phyloP scores from a whole-genome alignment of 2,888 invertebrate genomes.

The Microctonus aethiopoides region DNA sequence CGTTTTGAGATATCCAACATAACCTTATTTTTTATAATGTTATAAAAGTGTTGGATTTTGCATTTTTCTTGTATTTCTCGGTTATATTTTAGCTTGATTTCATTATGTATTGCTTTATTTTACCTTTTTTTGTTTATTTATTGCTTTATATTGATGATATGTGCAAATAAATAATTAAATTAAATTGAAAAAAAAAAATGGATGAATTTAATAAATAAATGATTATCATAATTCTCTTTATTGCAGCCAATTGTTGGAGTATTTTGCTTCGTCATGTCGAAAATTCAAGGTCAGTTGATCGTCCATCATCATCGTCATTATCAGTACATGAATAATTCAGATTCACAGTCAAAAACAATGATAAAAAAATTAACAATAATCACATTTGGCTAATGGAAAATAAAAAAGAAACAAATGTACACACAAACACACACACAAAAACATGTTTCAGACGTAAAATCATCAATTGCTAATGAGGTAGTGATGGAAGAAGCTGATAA shows the following conservation, averaged over 20 bases:
- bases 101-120: too few relatives aligned
- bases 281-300: conserved; percentile 58
- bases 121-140: too few relatives aligned
- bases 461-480: neutral
- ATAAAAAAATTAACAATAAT: neutral
- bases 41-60: too few relatives aligned
- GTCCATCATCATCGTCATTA: neutral
- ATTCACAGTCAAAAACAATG: neutral
- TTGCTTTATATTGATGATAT: too few relatives aligned
- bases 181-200: conserved; percentile 1
- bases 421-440: neutral
- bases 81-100: too few relatives aligned
- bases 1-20: too few relatives aligned
- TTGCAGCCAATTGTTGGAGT: conserved; percentile 41
- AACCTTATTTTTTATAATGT: too few relatives aligned
- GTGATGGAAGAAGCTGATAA: conserved; percentile 13
- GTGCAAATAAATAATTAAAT: neutral
- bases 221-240: conserved; percentile 21
- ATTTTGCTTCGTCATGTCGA: conserved; percentile 57
- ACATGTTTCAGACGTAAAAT: conserved; percentile 12
- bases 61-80: too few relatives aligned
- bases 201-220: neutral
- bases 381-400: neutral
- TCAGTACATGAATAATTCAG: neutral
- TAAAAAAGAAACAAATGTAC: neutral